These are phyloP conservation scores for Chunga burmeisteri DNA, from an alignment of 2,113 vertebrate species.

Conservation along the genomic window DNA sequence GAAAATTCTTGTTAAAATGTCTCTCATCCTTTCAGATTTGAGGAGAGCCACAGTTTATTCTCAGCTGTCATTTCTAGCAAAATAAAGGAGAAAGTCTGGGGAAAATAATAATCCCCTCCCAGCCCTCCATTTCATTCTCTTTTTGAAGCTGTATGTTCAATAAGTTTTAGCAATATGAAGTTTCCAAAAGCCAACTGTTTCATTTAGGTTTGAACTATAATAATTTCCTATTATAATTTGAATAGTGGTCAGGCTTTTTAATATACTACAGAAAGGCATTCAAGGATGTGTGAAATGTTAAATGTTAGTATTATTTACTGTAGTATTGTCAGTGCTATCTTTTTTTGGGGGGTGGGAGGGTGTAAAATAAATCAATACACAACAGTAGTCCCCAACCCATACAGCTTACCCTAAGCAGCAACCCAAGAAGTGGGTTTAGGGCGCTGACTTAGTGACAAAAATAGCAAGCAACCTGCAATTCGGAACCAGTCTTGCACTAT, in stretches of 20 bases:
- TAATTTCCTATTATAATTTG: not conserved
- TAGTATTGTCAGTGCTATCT: not conserved
- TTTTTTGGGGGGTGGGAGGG: not conserved
- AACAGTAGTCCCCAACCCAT: not conserved
- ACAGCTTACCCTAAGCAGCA: not conserved
- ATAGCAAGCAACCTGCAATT: not conserved
- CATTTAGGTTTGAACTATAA: not conserved
- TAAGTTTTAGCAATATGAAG: not conserved
- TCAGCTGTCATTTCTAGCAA: not conserved
- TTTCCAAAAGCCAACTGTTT: not conserved
- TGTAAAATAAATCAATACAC: not conserved
- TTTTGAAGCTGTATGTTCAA: slow-evolving; percentile 12
- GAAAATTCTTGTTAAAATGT: not conserved
- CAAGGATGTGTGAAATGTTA: not conserved
- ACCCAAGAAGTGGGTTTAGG: not conserved
- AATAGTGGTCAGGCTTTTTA: slow-evolving; percentile 4
- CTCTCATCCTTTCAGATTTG: not conserved
- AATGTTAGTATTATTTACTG: not conserved
- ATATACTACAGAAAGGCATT: not conserved
- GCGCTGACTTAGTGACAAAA: not conserved
- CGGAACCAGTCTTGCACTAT: not conserved
- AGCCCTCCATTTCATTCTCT: not conserved
- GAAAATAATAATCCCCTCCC: not conserved
- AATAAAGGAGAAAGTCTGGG: not conserved
- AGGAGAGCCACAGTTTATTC: not conserved